Base-by-base conservation (phyloP, 2,888 invertebrate genomes). In the Gastrophysa polygoni region DNA sequence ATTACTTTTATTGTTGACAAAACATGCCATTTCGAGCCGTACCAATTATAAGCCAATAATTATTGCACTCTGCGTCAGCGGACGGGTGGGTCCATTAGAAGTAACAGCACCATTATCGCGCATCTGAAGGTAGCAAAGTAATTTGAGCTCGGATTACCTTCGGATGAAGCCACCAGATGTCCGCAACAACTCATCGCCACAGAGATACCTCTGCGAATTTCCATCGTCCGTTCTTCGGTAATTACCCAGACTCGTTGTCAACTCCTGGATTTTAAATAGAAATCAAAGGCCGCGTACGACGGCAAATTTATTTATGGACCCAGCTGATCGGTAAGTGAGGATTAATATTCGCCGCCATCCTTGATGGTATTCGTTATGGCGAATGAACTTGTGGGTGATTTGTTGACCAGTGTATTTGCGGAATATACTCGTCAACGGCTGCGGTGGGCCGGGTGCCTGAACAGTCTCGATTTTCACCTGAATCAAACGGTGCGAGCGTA, bases 391-490 rank as follows among this genome's bases (percentile, higher is more conserved):
- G 14, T 14, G 3, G 38, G 1, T 38, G 14, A 38, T 4, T 2
- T 38, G 38, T 38, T 38, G 38, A 38, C 6, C 14, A 38, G 38
- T 14, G 38, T 38, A 38, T 38, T 38, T 4, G 24, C 24, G 8
- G 73, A 71, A 75, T 74, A 73, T 73, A 75, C 73, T 70, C 68
- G 71, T 75, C 75, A 73, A 61, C 63, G 58, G 57, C 73, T 73
- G 70, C 71, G 64, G 61, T 59, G 67, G 65, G 44, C 46, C 61
- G 69, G 71, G 69, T 73, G 74, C n/a, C n/a, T 75, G 74, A 73
- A 74, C 75, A 75, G 72, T 73, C 68, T 57, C 57, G 66, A 51
- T 66, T 62, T 64, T 61, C 66, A 57, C 66, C 59, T 60, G 59
- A 57, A 62, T 52, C 59, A 57, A 59, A 63, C 66, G 70, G 66